Evolutionary conservation across 2,888 invertebrate species (phyloP), one percentile per base, ranked within the genome.

Genomic region (Galeopsomyia nigrocyanea): DNA sequence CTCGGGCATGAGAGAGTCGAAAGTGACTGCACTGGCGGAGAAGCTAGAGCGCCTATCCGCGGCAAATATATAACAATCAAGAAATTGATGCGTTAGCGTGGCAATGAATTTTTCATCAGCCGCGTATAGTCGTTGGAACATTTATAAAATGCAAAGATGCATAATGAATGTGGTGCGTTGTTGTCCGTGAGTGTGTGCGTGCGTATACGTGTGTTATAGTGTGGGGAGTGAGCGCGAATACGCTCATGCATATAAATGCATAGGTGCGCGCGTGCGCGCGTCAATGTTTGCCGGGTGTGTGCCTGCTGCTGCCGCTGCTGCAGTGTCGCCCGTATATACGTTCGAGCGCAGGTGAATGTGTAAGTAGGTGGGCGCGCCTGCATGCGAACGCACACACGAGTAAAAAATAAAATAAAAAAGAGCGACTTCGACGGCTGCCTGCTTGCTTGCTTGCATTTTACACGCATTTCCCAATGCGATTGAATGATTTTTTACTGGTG

Each of bases 41-140:
- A n/a, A n/a, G n/a, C n/a, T n/a, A n/a, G n/a, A n/a, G n/a, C n/a
- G n/a, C n/a, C n/a, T n/a, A n/a, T n/a, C n/a, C n/a, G n/a, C n/a
- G n/a, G n/a, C n/a, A n/a, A n/a, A n/a, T n/a, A n/a, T n/a, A n/a
- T n/a, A n/a, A n/a, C n/a, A n/a, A n/a, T n/a, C n/a, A n/a, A n/a
- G n/a, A n/a, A n/a, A n/a, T n/a, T n/a, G n/a, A n/a, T n/a, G n/a
- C n/a, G n/a, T n/a, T n/a, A n/a, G n/a, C n/a, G n/a, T n/a, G 17
- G 26, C 9, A 22, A 68, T 68, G 39, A 68, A 68, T 51, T 50
- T 61, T 68, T 60, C 22, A 68, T 14, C 51, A 26, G 39, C 22
- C 2, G 58, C 39, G 7, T 6, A 58, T 58, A 58, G 58, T 60
- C 53, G 31, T 31, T 31, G 3, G 31, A 55, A 61, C 21, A 21